Evolutionary conservation across 2,113 vertebrate genomes (phyloP).

Genomic region (Oreochromis aureus): DNA sequence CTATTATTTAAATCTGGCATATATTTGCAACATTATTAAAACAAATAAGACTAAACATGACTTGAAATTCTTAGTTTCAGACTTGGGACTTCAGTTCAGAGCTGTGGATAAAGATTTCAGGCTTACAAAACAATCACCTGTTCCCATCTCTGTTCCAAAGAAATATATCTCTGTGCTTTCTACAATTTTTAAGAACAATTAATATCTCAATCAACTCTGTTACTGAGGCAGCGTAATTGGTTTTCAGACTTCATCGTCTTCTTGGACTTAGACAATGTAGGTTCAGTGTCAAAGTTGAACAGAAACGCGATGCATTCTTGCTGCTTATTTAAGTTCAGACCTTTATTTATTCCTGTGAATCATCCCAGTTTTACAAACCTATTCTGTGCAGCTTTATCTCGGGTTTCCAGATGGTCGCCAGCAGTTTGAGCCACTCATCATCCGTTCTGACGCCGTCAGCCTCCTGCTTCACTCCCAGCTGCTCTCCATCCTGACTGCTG

Average conservation of each 20-base stretch:
- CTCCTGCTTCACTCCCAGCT: background rate
- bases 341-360: background rate
- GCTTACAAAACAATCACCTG: background rate
- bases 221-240: background rate
- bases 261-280: background rate
- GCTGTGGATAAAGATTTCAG: background rate
- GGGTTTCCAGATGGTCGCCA: too few species aligned
- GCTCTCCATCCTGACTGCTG: accelerated
- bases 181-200: background rate
- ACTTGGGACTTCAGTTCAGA: background rate
- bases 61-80: background rate
- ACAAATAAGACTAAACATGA: too few species aligned
- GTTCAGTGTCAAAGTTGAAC: background rate
- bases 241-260: accelerated
- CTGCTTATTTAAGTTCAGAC: background rate
- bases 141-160: background rate
- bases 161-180: background rate
- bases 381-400: background rate
- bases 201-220: background rate
- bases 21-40: background rate
- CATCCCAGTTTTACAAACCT: background rate
- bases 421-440: too few species aligned
- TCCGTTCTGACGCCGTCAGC: too few species aligned
- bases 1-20: background rate
- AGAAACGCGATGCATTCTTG: background rate